phyloP scores from a whole-genome alignment of 2,113 vertebrate genomes.

The Proterorhinus semilunaris region DNA sequence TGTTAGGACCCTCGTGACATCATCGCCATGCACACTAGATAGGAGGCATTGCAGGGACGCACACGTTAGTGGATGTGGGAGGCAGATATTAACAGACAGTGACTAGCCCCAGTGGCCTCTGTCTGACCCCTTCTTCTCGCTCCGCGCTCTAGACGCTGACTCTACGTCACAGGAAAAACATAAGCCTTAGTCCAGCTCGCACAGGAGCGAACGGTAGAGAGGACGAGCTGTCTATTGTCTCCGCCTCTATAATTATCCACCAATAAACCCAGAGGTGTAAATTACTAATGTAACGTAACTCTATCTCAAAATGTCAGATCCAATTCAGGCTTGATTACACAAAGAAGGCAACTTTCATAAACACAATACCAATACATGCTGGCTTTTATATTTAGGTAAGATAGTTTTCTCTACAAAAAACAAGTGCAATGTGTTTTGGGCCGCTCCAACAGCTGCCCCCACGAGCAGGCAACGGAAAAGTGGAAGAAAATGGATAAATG shows the following conservation, averaged over 20 bases:
- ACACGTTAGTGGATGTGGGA: slow-evolving; percentile 34
- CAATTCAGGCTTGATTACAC: not conserved
- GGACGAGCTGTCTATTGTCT: not conserved
- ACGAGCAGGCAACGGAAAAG: too few relatives aligned
- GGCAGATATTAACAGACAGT: slow-evolving; percentile 48
- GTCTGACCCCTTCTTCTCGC: slow-evolving; percentile 44
- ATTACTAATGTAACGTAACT: too few relatives aligned
- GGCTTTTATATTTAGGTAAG: too few relatives aligned
- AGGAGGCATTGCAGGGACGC: not conserved
- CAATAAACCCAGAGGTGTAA: too few relatives aligned
- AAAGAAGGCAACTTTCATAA: not conserved
- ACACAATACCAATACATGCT: too few relatives aligned
- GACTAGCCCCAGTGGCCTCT: slow-evolving; percentile 47
- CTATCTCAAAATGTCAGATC: not conserved
- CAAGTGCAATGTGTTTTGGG: too few relatives aligned
- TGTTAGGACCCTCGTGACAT: slow-evolving; percentile 39
- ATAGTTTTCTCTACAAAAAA: too few relatives aligned
- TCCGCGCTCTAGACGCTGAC: slow-evolving; percentile 9
- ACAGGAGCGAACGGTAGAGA: slow-evolving; percentile 13
- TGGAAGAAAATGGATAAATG: too few relatives aligned
- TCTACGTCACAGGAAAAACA: slow-evolving; percentile 7
- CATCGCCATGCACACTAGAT: slow-evolving; percentile 2
- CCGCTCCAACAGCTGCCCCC: too few relatives aligned
- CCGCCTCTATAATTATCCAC: too few relatives aligned
- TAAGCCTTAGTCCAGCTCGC: slow-evolving; percentile 1